These are phyloP conservation scores for Acrobasis repandana DNA, from an alignment of 2,888 invertebrate genomes.

Conservation along the genomic window DNA sequence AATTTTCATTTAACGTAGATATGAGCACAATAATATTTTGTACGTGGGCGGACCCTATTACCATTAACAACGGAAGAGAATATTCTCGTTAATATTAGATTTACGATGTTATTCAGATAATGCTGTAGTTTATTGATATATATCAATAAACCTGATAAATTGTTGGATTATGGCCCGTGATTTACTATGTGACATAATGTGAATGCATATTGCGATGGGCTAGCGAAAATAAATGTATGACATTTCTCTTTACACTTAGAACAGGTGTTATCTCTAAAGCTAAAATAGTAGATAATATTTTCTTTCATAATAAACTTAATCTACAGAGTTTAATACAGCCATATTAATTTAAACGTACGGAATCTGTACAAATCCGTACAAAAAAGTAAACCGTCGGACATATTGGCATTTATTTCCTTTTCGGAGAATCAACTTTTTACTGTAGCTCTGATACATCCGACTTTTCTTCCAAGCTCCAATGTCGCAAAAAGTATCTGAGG, in stretches of 20 bases:
- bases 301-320: no score
- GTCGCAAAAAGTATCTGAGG: background rate
- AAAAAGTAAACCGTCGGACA: constrained; percentile 6
- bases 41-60: constrained; percentile 11
- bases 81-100: constrained; percentile 7
- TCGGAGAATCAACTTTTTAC: constrained; percentile 5
- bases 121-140: constrained; percentile 13
- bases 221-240: background rate
- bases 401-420: constrained; percentile 14
- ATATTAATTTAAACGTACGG: no score
- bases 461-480: constrained; percentile 4
- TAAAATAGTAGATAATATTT: no score
- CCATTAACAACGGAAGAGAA: background rate
- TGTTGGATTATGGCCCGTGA: background rate
- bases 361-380: background rate
- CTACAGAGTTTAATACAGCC: no score
- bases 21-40: background rate
- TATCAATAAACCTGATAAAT: constrained; percentile 9
- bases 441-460: background rate
- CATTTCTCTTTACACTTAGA: background rate
- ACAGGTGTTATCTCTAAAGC: no score
- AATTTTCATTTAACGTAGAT: background rate
- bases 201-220: background rate
- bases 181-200: background rate
- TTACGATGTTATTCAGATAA: constrained; percentile 16